phyloP scores from a whole-genome alignment of 2,888 invertebrate species.

The Saturnia pavonia region DNA sequence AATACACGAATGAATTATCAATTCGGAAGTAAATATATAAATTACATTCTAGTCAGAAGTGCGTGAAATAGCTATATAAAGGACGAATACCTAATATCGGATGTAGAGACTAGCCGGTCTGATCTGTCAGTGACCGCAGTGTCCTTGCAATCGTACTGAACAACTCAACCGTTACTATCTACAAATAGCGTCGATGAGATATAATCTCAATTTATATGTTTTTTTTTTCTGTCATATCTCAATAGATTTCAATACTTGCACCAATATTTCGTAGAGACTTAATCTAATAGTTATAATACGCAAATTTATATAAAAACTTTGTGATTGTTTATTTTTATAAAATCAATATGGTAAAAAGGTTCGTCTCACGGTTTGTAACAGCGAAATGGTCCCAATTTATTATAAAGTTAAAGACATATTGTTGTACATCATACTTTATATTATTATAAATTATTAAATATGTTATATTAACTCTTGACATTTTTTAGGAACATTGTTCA shows the following conservation, averaged over 20 bases:
- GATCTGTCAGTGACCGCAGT: slow-evolving; percentile 11
- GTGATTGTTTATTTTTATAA: not conserved
- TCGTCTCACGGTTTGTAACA: no score
- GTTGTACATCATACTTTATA: no score
- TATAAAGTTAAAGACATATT: no score
- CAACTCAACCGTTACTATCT: slow-evolving; percentile 4
- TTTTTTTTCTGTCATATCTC: slow-evolving; percentile 4
- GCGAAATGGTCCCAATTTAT: no score
- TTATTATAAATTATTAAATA: no score
- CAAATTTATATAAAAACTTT: not conserved
- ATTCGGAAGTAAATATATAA: not conserved
- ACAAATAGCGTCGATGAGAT: not conserved
- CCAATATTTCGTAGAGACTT: not conserved
- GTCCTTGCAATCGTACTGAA: slow-evolving; percentile 12
- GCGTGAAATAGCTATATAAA: not conserved
- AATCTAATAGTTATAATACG: not conserved
- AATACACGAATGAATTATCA: not conserved
- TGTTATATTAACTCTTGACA: no score
- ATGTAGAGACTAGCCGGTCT: not conserved
- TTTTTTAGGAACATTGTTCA: no score
- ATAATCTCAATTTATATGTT: not conserved
- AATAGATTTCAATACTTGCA: not conserved
- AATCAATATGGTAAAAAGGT: not conserved
- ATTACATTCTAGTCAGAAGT: not conserved
- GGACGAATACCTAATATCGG: not conserved